phyloP scores from a whole-genome alignment of 2,797 vertebrate species.

The Megalops cyprinoides region DNA sequence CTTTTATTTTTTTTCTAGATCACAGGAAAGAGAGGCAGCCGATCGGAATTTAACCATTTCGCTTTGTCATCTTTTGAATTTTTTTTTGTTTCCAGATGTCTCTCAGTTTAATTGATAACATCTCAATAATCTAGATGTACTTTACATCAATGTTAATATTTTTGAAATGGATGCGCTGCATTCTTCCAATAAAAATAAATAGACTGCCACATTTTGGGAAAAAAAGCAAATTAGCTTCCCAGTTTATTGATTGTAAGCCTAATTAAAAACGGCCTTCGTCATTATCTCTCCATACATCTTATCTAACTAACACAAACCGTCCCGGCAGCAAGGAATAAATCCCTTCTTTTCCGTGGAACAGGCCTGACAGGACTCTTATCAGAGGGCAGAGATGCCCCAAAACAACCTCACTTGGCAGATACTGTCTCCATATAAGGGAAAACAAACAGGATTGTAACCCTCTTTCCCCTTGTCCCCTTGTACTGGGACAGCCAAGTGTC shows the following conservation, averaged over 20 bases:
- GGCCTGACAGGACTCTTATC: conserved; percentile 16
- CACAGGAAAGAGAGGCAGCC: neutral
- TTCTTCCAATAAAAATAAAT: neutral
- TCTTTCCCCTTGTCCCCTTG: neutral
- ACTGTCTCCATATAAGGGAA: conserved; percentile 3
- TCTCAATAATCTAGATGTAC: neutral
- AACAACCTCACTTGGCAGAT: conserved; percentile 38
- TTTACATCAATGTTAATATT: conserved; percentile 5
- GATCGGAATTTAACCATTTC: neutral
- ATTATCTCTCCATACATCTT: conserved; percentile 57
- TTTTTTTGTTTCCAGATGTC: too few relatives aligned
- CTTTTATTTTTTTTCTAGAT: neutral
- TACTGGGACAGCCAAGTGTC: neutral
- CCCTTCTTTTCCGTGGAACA: conserved; percentile 42
- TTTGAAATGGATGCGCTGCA: neutral
- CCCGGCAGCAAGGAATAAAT: conserved; percentile 48
- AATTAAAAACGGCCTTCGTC: conserved; percentile 49
- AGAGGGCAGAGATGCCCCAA: conserved; percentile 33
- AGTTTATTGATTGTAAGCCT: conserved; percentile 33
- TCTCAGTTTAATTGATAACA: neutral
- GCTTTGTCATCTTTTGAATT: neutral
- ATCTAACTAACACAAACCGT: conserved; percentile 59
- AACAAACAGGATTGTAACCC: neutral
- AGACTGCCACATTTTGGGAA: too few relatives aligned
- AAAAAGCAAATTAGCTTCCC: neutral